Conservation (phyloP, 2,113 vertebrate genomes). For the Podocnemis expansa region DNA sequence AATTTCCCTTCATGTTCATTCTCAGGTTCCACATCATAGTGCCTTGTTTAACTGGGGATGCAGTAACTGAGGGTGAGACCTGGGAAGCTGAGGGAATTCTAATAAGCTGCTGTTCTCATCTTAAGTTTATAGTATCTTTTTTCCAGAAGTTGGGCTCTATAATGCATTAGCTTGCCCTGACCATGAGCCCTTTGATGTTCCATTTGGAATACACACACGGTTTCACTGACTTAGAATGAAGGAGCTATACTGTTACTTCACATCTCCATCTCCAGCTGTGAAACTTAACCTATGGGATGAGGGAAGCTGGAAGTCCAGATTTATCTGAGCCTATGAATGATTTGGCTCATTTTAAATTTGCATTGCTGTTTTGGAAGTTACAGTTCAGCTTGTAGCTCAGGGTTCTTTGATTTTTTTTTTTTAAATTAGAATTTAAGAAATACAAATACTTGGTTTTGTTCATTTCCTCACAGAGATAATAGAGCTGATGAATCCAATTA, state of each 20-base stretch:
- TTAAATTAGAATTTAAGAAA: neutral
- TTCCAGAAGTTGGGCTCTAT: neutral
- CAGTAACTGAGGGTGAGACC: no score
- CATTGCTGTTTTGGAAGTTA: neutral
- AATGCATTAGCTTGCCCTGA: neutral
- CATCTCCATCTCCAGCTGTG: neutral
- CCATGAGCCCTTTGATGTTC: neutral
- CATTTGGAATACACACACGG: neutral
- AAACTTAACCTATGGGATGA: neutral
- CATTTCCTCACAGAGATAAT: neutral
- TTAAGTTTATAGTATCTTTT: neutral
- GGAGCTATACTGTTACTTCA: neutral
- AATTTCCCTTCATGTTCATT: neutral
- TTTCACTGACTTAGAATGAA: neutral
- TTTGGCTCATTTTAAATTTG: neutral
- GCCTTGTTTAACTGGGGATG: no score
- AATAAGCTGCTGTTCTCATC: neutral
- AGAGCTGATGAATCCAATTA: neutral
- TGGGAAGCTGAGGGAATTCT: neutral
- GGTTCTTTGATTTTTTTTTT: neutral
- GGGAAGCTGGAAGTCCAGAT: neutral
- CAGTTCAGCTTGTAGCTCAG: neutral
- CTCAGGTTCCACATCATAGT: no score
- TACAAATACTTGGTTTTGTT: neutral
- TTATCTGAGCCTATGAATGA: neutral